These are phyloP conservation scores for Drosophila formosana DNA, from an alignment of 2,888 invertebrate genomes.

Conservation along the genomic window DNA sequence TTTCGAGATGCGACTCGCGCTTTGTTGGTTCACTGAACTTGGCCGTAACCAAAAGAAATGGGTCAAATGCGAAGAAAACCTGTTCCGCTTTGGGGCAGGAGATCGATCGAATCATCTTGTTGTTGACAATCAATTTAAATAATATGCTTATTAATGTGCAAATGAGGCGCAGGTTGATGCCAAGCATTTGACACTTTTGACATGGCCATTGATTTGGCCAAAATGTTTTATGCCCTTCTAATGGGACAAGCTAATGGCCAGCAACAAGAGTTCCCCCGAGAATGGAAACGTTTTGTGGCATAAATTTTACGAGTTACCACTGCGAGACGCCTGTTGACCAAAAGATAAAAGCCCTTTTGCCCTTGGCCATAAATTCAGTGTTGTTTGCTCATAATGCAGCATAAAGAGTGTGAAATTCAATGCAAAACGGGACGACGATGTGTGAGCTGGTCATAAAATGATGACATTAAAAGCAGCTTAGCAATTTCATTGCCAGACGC, in stretches of 20 bases:
- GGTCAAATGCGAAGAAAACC: conserved; percentile 66
- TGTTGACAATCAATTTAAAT: conserved; percentile 63
- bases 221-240: conserved; percentile 52
- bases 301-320: conserved; percentile 58
- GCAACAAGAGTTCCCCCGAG: conserved; percentile 5
- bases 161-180: conserved; percentile 53
- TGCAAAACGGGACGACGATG: conserved; percentile 61
- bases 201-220: conserved; percentile 51
- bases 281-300: conserved; percentile 46
- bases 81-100: conserved; percentile 40
- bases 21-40: conserved; percentile 68
- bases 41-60: conserved; percentile 49
- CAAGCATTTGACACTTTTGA: conserved; percentile 68
- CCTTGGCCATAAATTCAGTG: conserved; percentile 54
- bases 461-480: conserved; percentile 57
- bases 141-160: conserved; percentile 72
- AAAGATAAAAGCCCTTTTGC: conserved; percentile 57
- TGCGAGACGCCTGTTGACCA: conserved; percentile 51
- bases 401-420: conserved; percentile 47
- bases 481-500: conserved; percentile 39
- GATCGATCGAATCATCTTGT: conserved; percentile 15
- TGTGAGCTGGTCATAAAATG: conserved; percentile 60
- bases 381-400: conserved; percentile 43
- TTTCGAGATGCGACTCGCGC: conserved; percentile 29
- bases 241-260: conserved; percentile 61